Evolutionary conservation across 2,888 invertebrate genomes (phyloP), one percentile per base, ranked within the genome.

Genomic region (Calameuta idolon): DNA sequence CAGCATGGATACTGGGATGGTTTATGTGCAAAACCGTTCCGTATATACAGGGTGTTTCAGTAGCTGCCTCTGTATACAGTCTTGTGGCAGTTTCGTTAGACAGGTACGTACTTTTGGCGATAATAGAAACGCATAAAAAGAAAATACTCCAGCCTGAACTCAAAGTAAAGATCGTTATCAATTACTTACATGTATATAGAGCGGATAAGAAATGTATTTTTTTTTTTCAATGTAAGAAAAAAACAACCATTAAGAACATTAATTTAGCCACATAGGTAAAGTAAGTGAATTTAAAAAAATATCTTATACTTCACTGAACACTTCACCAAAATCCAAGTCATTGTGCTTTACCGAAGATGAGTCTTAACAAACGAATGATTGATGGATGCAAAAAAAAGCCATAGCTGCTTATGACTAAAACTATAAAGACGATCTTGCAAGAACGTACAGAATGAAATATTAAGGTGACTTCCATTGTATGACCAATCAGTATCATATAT

Each of bases 21-120:
- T 94, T 96, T 93, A 97, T 98, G 96, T 99, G 99, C 93, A 98
- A 98, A 92, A 96, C 97, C 34, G 98, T 98, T 76, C 97, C 98
- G 5, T 99, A 98, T 92, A 96, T 98, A 86, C 98, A 98, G 92
- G 98, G 98, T 35, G 95, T 98, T 74, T 97, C 98, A 0, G 98
- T 98, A 23, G 98, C 97, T 71, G 98, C 98, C 15, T 98, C 98
- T 11, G 98, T 98, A 83, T 98, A 98, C 94, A 98, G 98, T 87
- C 94, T 99, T 77, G 98, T 98, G 77, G 98, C 98, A 12, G 98
- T 98, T 31, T 98, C 98, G 81, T 93, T 98, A 79, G 98, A 99
- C 94, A 96, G 97, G 97, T 97, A 92, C 94, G 94, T 93, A 71
- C 77, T 69, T 33, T 75, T 76, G n/a, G 9, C 2, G 9, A 40